These are phyloP conservation scores for Tinamus major DNA, from an alignment of 2,797 vertebrate genomes.

Conservation along the genomic window DNA sequence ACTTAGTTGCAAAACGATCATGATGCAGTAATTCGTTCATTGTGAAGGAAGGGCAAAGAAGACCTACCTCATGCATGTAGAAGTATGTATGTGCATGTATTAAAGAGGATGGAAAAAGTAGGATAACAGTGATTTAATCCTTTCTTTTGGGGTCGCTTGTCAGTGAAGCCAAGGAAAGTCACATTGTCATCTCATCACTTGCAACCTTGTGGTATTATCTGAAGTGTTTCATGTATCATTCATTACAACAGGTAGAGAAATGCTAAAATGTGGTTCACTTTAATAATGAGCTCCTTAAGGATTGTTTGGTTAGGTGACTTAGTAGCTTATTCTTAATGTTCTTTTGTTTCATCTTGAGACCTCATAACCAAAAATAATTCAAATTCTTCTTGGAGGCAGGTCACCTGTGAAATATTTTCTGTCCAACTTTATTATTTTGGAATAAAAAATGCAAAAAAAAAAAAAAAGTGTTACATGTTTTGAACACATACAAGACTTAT, in stretches of 20 bases:
- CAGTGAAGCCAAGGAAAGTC: conserved; percentile 41
- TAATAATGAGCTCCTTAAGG: conserved; percentile 69
- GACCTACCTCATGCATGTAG: background rate
- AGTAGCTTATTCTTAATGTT: conserved; percentile 77
- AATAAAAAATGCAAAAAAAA: conserved; percentile 50
- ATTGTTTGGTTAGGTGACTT: conserved; percentile 76
- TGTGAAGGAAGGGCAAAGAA: background rate
- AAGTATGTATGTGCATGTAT: background rate
- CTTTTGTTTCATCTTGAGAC: conserved; percentile 70
- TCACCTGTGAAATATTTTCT: conserved; percentile 72
- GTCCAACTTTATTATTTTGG: conserved; percentile 46
- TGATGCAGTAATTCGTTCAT: background rate
- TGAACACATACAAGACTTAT: background rate
- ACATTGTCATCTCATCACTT: conserved; percentile 58
- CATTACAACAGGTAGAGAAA: conserved; percentile 71
- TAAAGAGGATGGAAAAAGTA: background rate
- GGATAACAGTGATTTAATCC: background rate
- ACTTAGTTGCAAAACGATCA: background rate
- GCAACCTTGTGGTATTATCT: conserved; percentile 60
- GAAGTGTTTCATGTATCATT: conserved; percentile 78
- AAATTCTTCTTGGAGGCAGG: conserved; percentile 67
- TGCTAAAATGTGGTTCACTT: conserved; percentile 68
- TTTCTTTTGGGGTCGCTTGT: conserved; percentile 7
- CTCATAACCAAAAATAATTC: conserved; percentile 68
- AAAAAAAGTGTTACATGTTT: background rate